Evolutionary conservation across 2,888 invertebrate species (phyloP), one percentile per base, ranked within the genome.

Genomic region (Hypsopygia costalis): DNA sequence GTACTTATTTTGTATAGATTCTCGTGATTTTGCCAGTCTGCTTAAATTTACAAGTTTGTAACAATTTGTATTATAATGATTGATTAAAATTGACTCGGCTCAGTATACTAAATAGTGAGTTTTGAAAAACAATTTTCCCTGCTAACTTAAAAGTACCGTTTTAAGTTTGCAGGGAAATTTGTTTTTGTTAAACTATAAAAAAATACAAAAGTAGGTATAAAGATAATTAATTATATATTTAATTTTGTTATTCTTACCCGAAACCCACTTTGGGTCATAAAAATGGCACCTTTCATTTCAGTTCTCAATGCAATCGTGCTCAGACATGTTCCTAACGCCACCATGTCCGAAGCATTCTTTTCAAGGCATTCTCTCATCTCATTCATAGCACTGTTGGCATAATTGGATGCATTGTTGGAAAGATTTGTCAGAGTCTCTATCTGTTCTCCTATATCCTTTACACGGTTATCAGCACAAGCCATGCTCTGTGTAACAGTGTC

Each of bases 351-450:
- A 34, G 47, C 44, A 22, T 59, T 59, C 1, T 58, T 52, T 6
- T 60, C 58, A 0, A 73, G 68, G 38, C 87, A 88, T 29, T 62
- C 60, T 36, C 58, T 72, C 71, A 86, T 72, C 7, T 76, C 65
- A 0, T 55, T 64, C n/a, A 78, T 10, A 31, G 74, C 69, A 1
- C 39, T 44, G 21, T 61, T 59, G 0, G 73, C 65, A 37, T 62
- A 69, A 0, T 55, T 57, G 1, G 72, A 47, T 0, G 78, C 79
- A 0, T 55, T 56, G 3, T 51, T 50, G 3, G 79, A 58, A 6
- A 71, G 30, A 9, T 44, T 45, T 7, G 46, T 51, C 1, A 83
- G 55, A 4, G 55, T 47, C 6, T 62, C 43, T 1, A 83, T 61
- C 33, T 75, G 57, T 1, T 58, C 47, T 1, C 55, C 48, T 6